A percentile compares a stretch with the other conserved stretches of the same genome.
Conservation (phyloP, 2,888 invertebrate species). For the Yponomeuta malinellus region DNA sequence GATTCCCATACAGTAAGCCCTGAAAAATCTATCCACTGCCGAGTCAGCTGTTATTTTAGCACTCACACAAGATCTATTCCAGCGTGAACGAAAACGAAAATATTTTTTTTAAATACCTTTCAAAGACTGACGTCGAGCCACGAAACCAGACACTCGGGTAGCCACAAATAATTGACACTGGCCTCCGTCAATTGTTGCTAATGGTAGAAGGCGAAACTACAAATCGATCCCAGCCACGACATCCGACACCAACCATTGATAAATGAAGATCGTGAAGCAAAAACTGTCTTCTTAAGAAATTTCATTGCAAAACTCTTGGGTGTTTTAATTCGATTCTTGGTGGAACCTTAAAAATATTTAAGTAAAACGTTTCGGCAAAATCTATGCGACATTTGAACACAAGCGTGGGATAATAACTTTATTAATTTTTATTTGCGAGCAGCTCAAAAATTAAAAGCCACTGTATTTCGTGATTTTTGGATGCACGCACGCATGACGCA, state of each 20-base stretch:
- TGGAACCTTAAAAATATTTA: too few species aligned
- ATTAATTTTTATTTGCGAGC: too few species aligned
- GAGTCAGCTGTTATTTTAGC: too few species aligned
- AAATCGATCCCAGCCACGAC: constrained; percentile 9
- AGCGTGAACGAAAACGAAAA: neutral
- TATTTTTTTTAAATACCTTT: neutral
- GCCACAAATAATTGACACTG: constrained; percentile 29
- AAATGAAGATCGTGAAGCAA: neutral
- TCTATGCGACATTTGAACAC: too few species aligned
- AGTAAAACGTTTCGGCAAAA: too few species aligned
- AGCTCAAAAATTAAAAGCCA: neutral
- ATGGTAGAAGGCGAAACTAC: constrained; percentile 9
- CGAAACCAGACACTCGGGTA: constrained; percentile 14
- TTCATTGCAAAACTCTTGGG: neutral
- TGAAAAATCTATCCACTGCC: too few species aligned
- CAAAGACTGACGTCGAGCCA: neutral
- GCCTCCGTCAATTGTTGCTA: constrained; percentile 9
- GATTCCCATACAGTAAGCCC: too few species aligned
- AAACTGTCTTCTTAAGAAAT: neutral
- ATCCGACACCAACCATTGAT: constrained; percentile 15
- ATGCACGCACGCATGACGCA: neutral
- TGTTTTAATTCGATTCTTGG: too few species aligned
- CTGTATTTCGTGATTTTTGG: neutral
- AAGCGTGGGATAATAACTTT: too few species aligned
- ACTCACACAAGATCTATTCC: too few species aligned